A percentile compares a stretch with the other conserved stretches of the same genome.
Evolutionary conservation across 2,888 invertebrate genomes (phyloP).

Genomic region (Tipula unca): DNA sequence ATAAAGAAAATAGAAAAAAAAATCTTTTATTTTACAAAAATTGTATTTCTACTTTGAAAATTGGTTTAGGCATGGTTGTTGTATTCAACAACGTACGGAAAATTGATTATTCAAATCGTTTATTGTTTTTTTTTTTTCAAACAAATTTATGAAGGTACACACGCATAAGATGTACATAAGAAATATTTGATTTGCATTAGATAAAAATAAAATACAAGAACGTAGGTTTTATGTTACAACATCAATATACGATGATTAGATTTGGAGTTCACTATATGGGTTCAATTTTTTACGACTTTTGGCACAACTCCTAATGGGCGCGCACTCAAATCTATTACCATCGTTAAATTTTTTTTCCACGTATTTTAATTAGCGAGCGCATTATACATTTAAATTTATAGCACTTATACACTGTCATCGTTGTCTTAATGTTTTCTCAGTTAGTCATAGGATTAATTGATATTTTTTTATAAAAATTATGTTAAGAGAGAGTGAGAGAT

Average conservation of each 20-base stretch:
- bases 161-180: neutral
- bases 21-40: neutral
- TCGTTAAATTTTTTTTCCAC: neutral
- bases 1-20: neutral
- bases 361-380: neutral
- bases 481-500: neutral
- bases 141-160: neutral
- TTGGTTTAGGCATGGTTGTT: neutral
- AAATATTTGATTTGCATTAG: neutral
- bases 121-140: neutral
- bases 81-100: neutral
- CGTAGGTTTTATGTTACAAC: neutral
- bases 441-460: neutral
- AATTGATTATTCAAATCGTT: neutral
- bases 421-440: neutral
- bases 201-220: neutral
- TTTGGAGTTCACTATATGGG: neutral
- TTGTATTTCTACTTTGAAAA: neutral
- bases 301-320: neutral
- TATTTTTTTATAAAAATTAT: neutral
- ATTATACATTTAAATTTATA: neutral
- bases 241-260: neutral
- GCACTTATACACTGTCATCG: neutral
- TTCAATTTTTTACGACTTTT: neutral
- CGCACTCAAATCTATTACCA: neutral